These are phyloP conservation scores for Propithecus perrieri DNA, from an alignment of 2,797 vertebrate species.

Conservation along the genomic window DNA sequence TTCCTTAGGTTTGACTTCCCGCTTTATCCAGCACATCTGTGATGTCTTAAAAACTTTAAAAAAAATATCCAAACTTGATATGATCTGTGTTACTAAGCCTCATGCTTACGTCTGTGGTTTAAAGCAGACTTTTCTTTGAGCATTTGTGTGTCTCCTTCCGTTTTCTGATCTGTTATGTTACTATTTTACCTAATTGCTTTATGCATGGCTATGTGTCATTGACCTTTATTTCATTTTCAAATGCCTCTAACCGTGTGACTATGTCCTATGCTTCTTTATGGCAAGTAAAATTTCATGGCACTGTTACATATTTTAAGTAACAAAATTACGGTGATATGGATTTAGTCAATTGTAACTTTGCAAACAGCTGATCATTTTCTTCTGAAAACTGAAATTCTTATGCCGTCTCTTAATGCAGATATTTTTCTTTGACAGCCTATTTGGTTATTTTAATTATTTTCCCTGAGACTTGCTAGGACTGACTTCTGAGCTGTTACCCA, in stretches of 20 bases:
- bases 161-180: background rate
- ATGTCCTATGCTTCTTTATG: background rate
- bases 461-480: background rate
- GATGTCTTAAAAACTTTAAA: background rate
- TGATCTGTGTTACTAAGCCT: background rate
- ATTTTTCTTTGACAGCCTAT: constrained; percentile 19
- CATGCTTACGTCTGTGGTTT: background rate
- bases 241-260: background rate
- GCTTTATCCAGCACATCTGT: background rate
- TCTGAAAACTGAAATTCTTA: constrained; percentile 31
- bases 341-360: background rate
- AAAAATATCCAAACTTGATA: background rate
- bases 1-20: constrained; percentile 39
- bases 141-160: background rate
- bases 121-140: background rate
- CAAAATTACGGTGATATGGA: background rate
- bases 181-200: background rate
- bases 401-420: background rate
- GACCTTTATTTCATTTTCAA: background rate
- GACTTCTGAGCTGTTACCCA: background rate
- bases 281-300: constrained; percentile 67
- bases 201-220: background rate
- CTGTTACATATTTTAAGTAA: constrained; percentile 8
- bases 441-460: constrained; percentile 25
- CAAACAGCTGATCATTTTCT: background rate